phyloP scores from a whole-genome alignment of 2,888 invertebrate genomes.

The Drosophila antonietae region DNA sequence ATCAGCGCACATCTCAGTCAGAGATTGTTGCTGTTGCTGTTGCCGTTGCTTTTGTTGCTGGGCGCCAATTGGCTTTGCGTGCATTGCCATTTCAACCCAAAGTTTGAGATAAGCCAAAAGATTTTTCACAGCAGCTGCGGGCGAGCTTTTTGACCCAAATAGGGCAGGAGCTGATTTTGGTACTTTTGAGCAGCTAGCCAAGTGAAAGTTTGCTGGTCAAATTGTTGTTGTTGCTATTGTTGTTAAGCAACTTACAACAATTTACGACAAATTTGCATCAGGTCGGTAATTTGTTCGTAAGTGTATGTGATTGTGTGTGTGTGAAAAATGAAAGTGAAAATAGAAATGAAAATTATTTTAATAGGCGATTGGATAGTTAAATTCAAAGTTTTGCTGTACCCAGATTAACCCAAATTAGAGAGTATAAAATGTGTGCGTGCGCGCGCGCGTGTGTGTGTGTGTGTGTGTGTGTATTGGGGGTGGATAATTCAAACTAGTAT shows the following conservation, averaged over 20 bases:
- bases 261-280: conserved; percentile 73
- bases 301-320: conserved; percentile 26
- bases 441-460: not conserved
- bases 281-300: conserved; percentile 23
- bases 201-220: conserved; percentile 69
- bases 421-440: not conserved
- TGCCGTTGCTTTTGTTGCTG: conserved; percentile 14
- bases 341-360: conserved; percentile 49
- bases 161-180: conserved; percentile 37
- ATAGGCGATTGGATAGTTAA: conserved; percentile 28
- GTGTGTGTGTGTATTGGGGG: not conserved
- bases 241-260: conserved; percentile 69
- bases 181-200: conserved; percentile 21
- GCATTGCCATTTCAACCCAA: conserved; percentile 73
- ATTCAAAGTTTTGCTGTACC: conserved; percentile 10
- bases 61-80: conserved; percentile 56
- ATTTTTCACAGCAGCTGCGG: conserved; percentile 37
- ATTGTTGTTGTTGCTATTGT: conserved; percentile 22
- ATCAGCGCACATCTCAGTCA: conserved; percentile 64
- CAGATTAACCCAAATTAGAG: not conserved
- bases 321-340: conserved; percentile 64
- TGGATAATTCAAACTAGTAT: not conserved
- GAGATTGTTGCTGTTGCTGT: conserved; percentile 25
- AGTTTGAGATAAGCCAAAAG: conserved; percentile 53
- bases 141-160: conserved; percentile 63